Evolutionary conservation across 2,888 invertebrate species (phyloP).

Genomic region (Tenthredo mesomela): DNA sequence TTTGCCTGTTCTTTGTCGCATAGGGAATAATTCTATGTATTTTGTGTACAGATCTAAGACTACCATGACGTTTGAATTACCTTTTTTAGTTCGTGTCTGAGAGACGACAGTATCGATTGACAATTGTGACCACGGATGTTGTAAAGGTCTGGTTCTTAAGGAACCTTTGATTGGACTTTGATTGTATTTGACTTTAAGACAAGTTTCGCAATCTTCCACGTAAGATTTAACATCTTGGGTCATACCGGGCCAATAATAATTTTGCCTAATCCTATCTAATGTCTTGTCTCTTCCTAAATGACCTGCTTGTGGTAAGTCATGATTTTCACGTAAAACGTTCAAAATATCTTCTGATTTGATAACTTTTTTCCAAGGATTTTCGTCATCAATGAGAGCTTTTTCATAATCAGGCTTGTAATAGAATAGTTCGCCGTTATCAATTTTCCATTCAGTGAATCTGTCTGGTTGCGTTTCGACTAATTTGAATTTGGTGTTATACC

Average conservation of each 20-base stretch:
- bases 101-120: slow-evolving; percentile 7
- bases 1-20: slow-evolving; percentile 17
- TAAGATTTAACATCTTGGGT: slow-evolving; percentile 53
- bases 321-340: slow-evolving; percentile 53
- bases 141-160: slow-evolving; percentile 9
- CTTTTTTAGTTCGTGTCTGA: slow-evolving; percentile 16
- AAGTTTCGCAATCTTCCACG: slow-evolving; percentile 53
- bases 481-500: slow-evolving; percentile 53
- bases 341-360: slow-evolving; percentile 40
- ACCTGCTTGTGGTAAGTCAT: slow-evolving; percentile 53
- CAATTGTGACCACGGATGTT: slow-evolving; percentile 17
- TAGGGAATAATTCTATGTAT: slow-evolving; percentile 24
- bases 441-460: slow-evolving; percentile 34
- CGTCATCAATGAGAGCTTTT: slow-evolving; percentile 50
- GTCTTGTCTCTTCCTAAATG: slow-evolving; percentile 57
- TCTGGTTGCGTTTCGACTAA: slow-evolving; percentile 29
- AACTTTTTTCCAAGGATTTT: slow-evolving; percentile 51
- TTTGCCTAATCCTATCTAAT: slow-evolving; percentile 54
- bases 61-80: slow-evolving; percentile 17
- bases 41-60: slow-evolving; percentile 14
- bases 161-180: slow-evolving; percentile 37
- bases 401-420: slow-evolving; percentile 49
- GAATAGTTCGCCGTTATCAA: not conserved
- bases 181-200: slow-evolving; percentile 52
- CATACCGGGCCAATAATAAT: slow-evolving; percentile 54